These are phyloP conservation scores for Camptogramma bilineatum DNA, from an alignment of 2,888 invertebrate genomes.

Conservation along the genomic window DNA sequence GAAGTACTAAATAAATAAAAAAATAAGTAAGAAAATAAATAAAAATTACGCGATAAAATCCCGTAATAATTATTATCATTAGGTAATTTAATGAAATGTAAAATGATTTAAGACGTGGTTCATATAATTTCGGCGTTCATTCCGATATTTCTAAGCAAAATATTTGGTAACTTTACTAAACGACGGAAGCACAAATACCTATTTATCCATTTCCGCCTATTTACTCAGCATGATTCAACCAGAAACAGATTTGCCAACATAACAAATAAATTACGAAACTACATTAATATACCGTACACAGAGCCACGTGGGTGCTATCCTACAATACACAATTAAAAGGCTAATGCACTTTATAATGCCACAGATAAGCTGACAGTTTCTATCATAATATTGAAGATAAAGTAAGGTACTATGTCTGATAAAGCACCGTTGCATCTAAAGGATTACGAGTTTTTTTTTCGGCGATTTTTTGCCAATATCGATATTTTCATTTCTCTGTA, in stretches of 20 bases:
- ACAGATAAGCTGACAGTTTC: constrained; percentile 34
- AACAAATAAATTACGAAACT: constrained; percentile 48
- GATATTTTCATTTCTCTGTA: too few species aligned
- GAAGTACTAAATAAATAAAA: too few species aligned
- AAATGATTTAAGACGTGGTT: too few species aligned
- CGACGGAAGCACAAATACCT: background rate
- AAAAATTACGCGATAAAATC: too few species aligned
- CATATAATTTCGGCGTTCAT: too few species aligned
- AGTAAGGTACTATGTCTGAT: constrained; percentile 12
- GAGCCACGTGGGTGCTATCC: constrained; percentile 59
- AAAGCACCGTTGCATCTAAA: constrained; percentile 2
- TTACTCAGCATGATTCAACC: constrained; percentile 29
- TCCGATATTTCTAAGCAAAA: too few species aligned
- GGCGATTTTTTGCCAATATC: background rate
- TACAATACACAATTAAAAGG: constrained; percentile 72
- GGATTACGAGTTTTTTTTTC: background rate
- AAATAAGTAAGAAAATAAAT: too few species aligned
- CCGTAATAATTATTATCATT: too few species aligned
- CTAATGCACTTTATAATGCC: constrained; percentile 64
- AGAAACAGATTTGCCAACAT: constrained; percentile 39
- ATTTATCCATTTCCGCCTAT: constrained; percentile 24
- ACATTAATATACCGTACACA: constrained; percentile 45
- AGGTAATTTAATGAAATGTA: too few species aligned
- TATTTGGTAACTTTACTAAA: background rate
- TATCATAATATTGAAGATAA: constrained; percentile 49